Evolutionary conservation across 1,140 invertebrate species (phyloP).

Genomic region (Euglossa dilemma): DNA sequence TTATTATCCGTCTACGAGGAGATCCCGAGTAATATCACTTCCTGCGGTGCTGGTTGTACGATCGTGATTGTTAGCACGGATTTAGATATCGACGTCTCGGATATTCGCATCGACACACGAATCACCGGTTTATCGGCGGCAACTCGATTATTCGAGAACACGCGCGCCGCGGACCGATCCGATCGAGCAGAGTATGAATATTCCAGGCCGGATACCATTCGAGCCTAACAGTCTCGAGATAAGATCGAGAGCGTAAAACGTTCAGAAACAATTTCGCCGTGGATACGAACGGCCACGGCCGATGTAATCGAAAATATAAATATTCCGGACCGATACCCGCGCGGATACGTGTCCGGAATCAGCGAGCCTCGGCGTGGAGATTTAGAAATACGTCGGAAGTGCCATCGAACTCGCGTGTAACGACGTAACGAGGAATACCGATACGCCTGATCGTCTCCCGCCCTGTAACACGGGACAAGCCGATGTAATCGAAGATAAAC

Average conservation of each 20-base stretch:
- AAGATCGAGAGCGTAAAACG: neutral
- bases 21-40: no score
- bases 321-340: neutral
- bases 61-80: no score
- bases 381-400: neutral
- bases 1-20: no score
- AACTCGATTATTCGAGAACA: neutral
- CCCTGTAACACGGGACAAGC: no score
- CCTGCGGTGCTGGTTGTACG: no score
- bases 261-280: neutral
- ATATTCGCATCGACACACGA: no score
- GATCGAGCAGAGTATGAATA: neutral
- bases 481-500: neutral
- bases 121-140: neutral
- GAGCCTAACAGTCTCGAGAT: neutral
- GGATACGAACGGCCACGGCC: neutral
- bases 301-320: neutral
- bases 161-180: neutral
- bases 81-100: no score
- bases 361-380: neutral
- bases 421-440: no score
- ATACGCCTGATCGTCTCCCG: no score
- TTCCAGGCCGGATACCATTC: neutral
- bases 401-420: neutral
- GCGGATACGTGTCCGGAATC: neutral